Evolutionary conservation across 2,797 vertebrate species (phyloP).

Genomic region (Cygnus olor): DNA sequence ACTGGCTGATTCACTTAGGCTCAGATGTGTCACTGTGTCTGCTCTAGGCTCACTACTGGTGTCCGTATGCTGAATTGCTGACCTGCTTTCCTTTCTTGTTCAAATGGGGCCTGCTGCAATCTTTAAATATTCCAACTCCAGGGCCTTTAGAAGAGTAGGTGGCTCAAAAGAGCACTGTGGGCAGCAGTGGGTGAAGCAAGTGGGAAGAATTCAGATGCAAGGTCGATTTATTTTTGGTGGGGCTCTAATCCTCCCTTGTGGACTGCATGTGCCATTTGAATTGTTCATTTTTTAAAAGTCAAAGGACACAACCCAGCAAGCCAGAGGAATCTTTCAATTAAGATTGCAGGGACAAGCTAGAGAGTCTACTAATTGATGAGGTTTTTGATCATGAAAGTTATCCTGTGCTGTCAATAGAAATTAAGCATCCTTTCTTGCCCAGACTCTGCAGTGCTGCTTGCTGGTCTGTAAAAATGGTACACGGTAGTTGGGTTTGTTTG

Average conservation of each 20-base stretch:
- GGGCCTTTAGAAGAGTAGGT: not conserved
- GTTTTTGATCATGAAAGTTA: slow-evolving; percentile 2
- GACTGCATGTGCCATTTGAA: slow-evolving; percentile 8
- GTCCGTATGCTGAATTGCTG: not conserved
- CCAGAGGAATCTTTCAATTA: slow-evolving; percentile 36
- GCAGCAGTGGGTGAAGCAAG: not conserved
- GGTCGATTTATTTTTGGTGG: slow-evolving; percentile 16
- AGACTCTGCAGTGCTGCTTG: slow-evolving; percentile 10
- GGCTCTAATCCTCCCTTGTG: not conserved
- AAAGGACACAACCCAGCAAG: slow-evolving; percentile 17
- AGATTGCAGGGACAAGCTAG: not conserved
- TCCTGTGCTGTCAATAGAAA: not conserved
- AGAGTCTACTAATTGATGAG: slow-evolving; percentile 9
- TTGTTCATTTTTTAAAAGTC: slow-evolving; percentile 14
- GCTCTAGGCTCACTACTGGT: slow-evolving; percentile 22
- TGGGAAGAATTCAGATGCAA: not conserved
- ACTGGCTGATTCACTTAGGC: not conserved
- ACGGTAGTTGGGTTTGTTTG: not conserved
- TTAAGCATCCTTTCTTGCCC: not conserved
- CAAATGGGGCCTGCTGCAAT: not conserved
- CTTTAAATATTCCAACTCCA: slow-evolving; percentile 1
- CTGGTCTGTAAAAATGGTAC: slow-evolving; percentile 25
- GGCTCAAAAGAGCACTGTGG: not conserved
- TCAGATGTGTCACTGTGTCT: not conserved
- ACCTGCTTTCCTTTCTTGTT: slow-evolving; percentile 21